Evolutionary conservation across 2,888 invertebrate genomes (phyloP), one percentile per base, ranked within the genome.

Genomic region (Caenorhabditis plicata): DNA sequence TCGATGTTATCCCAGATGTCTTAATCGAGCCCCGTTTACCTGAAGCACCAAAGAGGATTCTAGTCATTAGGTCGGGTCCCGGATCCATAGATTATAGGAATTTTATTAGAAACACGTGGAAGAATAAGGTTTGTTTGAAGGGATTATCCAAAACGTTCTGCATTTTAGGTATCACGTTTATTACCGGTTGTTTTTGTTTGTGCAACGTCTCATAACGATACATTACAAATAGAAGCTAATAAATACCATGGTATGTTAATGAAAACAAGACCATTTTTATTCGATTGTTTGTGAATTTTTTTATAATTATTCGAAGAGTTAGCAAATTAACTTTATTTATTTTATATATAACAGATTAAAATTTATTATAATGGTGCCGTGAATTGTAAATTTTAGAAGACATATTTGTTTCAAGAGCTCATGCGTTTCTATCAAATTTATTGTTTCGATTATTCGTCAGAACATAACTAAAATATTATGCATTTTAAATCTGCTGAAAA

Each of bases 31-130:
- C 68, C 2, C 39, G 47, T 25, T 35, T 68, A 15, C 64, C 68
- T 9, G 49, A 57, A 1, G 29, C 44, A n/a, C 63, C 52, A 3
- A 52, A 50, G 25, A 20, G 52, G 39, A 63, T 68, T n/a, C 35
- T 68, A 5, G 76, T 76, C 2, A 67, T 76, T n/a, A 36, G 76
- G 36, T 55, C 65, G 9, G 76, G 72, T 8, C 76, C 76, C 2
- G 62, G 60, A 15, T 66, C 73, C 9, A n/a, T 62, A 15, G 71
- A 71, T 25, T 76, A 77, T 44, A 61, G 71, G n/a, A 62, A 71
- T 31, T 70, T 68, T 43, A 78, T 78, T 15, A 47, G 78, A 32
- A 54, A 61, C 19, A 78, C 77, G 9, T 78, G 78, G 78, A 80
- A 78, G 43, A 35, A 43, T 17, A 52, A 65, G 36, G 68, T 56